These are phyloP conservation scores for Babylonia areolata DNA, from an alignment of 1,140 invertebrate species.

Conservation along the genomic window DNA sequence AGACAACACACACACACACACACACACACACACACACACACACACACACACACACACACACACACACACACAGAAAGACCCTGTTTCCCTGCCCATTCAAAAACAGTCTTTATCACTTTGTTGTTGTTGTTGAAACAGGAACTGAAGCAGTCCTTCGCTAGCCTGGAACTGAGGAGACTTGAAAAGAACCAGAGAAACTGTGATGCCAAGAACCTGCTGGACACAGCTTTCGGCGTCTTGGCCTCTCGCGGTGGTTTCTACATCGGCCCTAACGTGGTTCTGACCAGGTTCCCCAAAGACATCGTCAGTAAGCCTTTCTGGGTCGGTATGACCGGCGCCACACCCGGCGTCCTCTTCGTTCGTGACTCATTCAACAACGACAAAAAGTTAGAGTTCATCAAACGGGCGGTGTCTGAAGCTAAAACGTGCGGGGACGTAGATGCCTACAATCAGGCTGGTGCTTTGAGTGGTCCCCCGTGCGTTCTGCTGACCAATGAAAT, in stretches of 20 bases:
- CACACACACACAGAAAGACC: too few relatives aligned
- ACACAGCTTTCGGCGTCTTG: background rate
- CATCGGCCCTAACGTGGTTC: constrained; percentile 16
- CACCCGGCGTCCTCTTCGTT: background rate
- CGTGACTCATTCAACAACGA: background rate
- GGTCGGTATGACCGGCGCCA: background rate
- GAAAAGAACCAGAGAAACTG: background rate
- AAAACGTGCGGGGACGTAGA: background rate
- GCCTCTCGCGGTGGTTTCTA: constrained; percentile 14
- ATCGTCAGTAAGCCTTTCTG: background rate
- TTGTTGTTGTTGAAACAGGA: constrained; percentile 2
- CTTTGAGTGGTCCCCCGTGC: background rate
- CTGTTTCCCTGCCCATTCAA: too few relatives aligned
- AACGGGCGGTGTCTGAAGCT: background rate
- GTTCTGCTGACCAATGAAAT: constrained; percentile 1
- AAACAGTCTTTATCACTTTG: background rate
- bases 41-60: too few relatives aligned
- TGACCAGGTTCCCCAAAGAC: constrained; percentile 4
- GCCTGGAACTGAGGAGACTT: background rate
- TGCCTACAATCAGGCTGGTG: background rate
- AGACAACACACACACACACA: too few relatives aligned
- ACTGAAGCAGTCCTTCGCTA: constrained; percentile 10
- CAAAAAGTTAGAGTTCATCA: too few relatives aligned
- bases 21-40: too few relatives aligned
- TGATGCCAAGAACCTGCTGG: background rate